Base-by-base conservation (phyloP, 2,888 invertebrate species). In the Cyaniris semiargus region DNA sequence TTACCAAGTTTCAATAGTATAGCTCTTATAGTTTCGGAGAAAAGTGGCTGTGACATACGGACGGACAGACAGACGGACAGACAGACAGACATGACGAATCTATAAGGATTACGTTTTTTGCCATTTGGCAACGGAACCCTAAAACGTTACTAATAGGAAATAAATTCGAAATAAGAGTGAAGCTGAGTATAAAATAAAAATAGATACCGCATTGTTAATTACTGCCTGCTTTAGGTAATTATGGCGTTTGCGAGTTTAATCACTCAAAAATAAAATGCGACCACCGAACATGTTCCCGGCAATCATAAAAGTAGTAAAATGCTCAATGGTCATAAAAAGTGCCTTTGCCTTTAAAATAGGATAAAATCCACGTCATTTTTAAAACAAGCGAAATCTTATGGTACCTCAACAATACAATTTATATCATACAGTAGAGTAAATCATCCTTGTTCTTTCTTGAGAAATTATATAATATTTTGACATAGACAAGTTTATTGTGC, bases 361-460 rank as follows among this genome's bases (percentile, higher is more conserved):
- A 66, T 66, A 66, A 66, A 31, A 66, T 66, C 13, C 21, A 31
- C 60, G 23, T 66, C 13, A 66, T 27, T 66, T 66, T 66, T 66
- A 15, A 66, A 66, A 27, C 15, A 27, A 66, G 66, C 66, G 66
- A 66, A 66, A 66, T 27, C 15, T 66, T 31, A 66, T 66, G 66
- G 66, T 27, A 23, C 60, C 60, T 60, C 13, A n/a, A 53, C 18
- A 53, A 18, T 5, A 53, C 1, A 53, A 10, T 3, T 44, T 13
- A 3, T 18, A 53, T 18, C 18, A 53, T 53, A 53, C 53, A 53
- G 53, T 53, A 53, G 53, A 18, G 1, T 3, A 53, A 18, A 15
- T 53, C 15, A n/a, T n/a, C n/a, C n/a, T n/a, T n/a, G n/a, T n/a
- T n/a, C n/a, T n/a, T n/a, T n/a, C n/a, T n/a, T n/a, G n/a, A n/a